phyloP scores from a whole-genome alignment of 2,113 vertebrate species.

The Ellobius talpinus region DNA sequence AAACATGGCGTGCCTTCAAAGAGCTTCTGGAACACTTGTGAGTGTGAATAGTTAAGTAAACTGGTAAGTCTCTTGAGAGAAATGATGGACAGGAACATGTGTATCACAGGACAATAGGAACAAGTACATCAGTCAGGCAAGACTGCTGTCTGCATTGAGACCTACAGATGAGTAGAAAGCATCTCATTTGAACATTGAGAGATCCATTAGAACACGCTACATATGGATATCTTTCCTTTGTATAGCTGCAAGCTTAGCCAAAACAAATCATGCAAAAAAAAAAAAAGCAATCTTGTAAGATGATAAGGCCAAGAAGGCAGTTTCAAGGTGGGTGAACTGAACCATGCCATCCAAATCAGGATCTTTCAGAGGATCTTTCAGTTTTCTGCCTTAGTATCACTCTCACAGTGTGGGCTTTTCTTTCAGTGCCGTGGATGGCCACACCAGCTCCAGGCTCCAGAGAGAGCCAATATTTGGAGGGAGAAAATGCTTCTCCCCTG shows the following conservation, averaged over 20 bases:
- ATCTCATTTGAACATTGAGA: background rate
- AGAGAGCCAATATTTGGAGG: background rate
- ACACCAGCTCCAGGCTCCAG: too few species aligned
- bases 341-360: background rate
- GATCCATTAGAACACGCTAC: background rate
- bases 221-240: background rate
- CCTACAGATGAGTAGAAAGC: background rate
- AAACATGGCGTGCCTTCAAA: background rate
- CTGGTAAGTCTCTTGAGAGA: background rate
- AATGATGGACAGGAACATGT: background rate
- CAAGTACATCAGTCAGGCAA: background rate
- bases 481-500: background rate
- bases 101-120: background rate
- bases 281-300: background rate
- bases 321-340: background rate
- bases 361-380: background rate
- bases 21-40: background rate
- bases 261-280: background rate
- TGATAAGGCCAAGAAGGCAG: background rate
- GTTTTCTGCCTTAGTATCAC: background rate
- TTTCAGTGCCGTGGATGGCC: background rate
- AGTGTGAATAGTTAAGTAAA: background rate
- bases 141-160: background rate
- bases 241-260: background rate
- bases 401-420: background rate